A percentile compares a stretch with the other conserved stretches of the same genome.
These are phyloP conservation scores for Petrocephalus schoutedeni DNA, from an alignment of 2,797 vertebrate genomes.

Conservation along the genomic window DNA sequence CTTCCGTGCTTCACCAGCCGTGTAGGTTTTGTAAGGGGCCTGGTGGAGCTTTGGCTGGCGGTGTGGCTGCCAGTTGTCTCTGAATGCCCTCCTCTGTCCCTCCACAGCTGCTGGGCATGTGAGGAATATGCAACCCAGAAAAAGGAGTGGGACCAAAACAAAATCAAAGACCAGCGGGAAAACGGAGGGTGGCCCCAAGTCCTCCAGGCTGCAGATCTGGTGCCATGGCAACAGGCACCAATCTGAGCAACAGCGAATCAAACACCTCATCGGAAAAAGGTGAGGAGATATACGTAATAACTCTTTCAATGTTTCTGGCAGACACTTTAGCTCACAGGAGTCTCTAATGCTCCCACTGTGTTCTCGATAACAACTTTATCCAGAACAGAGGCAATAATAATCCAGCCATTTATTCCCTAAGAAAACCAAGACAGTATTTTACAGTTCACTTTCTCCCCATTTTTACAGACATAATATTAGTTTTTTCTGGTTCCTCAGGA, in stretches of 20 bases:
- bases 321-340: not conserved
- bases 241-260: constrained; percentile 9
- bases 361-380: not conserved
- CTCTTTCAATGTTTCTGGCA: not conserved
- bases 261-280: not conserved
- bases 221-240: not conserved
- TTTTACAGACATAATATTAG: not conserved
- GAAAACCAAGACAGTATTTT: not conserved
- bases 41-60: not conserved
- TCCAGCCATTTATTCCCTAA: not conserved
- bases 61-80: not conserved
- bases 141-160: not conserved
- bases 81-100: constrained; percentile 13
- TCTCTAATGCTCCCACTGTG: not conserved
- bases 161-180: constrained; percentile 23
- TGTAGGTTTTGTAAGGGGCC: not conserved
- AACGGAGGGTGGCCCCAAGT: constrained; percentile 13
- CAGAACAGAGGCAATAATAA: not conserved
- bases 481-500: not conserved
- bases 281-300: not conserved
- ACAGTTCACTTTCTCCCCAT: not conserved
- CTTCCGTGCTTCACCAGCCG: not conserved
- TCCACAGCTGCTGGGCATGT: constrained; percentile 13
- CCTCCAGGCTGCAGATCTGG: not conserved
- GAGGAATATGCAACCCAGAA: constrained; percentile 10